Evolutionary conservation across 2,797 vertebrate species (phyloP), one percentile per base, ranked within the genome.

Genomic region (Coregonus ussuriensis): DNA sequence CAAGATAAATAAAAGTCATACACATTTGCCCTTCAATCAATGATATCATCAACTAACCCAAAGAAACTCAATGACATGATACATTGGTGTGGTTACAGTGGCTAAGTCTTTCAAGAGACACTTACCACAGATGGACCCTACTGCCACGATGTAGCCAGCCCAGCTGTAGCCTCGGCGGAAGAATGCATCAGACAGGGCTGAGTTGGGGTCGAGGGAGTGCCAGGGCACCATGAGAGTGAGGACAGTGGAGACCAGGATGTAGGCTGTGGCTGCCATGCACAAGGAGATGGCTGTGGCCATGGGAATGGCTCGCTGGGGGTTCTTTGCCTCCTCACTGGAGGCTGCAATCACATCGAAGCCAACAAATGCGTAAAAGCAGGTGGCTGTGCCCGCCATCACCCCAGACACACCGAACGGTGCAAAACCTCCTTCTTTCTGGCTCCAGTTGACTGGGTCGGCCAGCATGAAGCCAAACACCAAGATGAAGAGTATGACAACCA

Each of bases 81-180:
- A 63, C 59, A 63, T 29, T 63, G 7, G 25, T 11, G 21, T 7
- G 21, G 59, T 63, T 9, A 68, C 66, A 18, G 31, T 68, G 14
- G 3, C 33, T 78, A 3, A 21, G 9, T 67, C n/a, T 15, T 70
- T 7, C 54, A 56, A 69, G 0, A 74, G 29, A 77, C 35, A 91
- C 97, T 97, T 89, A 99, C 98, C 97, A 0, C 98, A 99, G 82
- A 99, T 97, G 82, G 98, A 99, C 14, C 98, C 98, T 0, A 93
- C 77, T 0, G 97, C 98, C 87, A 99, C 97, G 4, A 99, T 85
- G 82, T 98, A 90, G 77, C 98, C 97, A 13, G 98, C 98, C 97
- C 97, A 99, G 81, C 96, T 91, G 0, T 98, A 99, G 29, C 97
- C 98, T 3, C 97, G 94, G 76, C 95, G 94, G 91, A 96, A 98